Evolutionary conservation across 2,888 invertebrate species (phyloP), one percentile per base, ranked within the genome.

Genomic region (Nephrotoma flavescens): DNA sequence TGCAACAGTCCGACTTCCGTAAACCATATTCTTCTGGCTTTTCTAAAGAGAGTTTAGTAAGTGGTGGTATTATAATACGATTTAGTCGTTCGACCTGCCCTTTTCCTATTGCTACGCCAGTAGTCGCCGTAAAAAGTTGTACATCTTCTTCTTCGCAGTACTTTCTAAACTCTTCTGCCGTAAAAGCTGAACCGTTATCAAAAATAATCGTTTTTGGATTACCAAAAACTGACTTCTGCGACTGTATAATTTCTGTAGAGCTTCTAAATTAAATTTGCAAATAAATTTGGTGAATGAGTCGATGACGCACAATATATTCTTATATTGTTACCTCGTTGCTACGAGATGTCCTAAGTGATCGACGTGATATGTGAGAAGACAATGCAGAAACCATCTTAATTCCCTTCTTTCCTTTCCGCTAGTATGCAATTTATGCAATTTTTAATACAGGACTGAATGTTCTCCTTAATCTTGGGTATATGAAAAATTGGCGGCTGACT

Each of bases 161-260:
- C 0, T 89, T 87, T 87, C 88, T n/a, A 86, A 91, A 91, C 5
- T 89, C 89, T 6, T 89, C 86, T 0, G 90, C 89, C 0, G 89
- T 90, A 87, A 91, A 91, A 4, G 91, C 90, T 4, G 89, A 88
- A 4, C 90, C 90, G 87, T 88, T 88, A 86, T 91, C 90, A 0
- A 89, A 89, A 2, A 91, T 89, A 2, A 90, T 89, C 47, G 89
- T 88, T 12, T 6, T 84, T 12, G 90, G 90, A 87, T 89, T 90
- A 12, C 90, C 91, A 88, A 91, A 91, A n/a, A 85, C 88, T 42
- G 88, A 87, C 83, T 89, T 89, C 19, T 89, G 90, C 1, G 87
- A 41, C 7, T 87, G 87, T 7, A n/a, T n/a, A 91, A 52, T 86
- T 89, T 90, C 0, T 88, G 42, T 12, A 91, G 3, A 0, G 89